phyloP scores from a whole-genome alignment of 2,113 vertebrate species.

The Saiga tatarica region DNA sequence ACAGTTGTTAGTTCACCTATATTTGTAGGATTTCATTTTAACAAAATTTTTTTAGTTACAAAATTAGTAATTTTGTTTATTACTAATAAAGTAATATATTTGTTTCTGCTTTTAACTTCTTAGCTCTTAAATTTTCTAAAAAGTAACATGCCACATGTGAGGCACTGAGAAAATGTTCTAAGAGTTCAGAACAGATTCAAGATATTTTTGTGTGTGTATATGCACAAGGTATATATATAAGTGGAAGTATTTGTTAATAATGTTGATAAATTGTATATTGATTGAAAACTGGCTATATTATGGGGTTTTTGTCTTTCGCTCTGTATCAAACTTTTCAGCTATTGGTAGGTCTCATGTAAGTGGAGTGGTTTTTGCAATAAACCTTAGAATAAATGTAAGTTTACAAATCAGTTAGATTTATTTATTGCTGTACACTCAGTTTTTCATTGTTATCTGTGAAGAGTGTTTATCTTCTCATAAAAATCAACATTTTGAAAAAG shows the following conservation, averaged over 20 bases:
- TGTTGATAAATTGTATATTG: neutral
- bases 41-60: neutral
- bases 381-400: neutral
- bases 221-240: neutral
- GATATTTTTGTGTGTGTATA: neutral
- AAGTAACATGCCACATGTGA: neutral
- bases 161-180: neutral
- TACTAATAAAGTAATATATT: neutral
- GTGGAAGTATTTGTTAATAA: neutral
- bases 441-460: conserved; percentile 5
- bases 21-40: neutral
- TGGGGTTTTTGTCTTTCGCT: neutral
- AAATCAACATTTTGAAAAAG: neutral
- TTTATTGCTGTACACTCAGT: neutral
- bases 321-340: neutral
- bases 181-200: neutral
- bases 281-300: neutral
- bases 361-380: neutral
- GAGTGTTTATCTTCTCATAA: neutral
- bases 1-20: neutral
- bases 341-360: neutral
- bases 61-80: neutral
- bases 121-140: conserved; percentile 13
- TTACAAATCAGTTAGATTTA: conserved; percentile 13
- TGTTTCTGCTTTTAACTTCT: conserved; percentile 11